phyloP scores from a whole-genome alignment of 2,113 vertebrate species.

The Tragelaphus buxtoni region DNA sequence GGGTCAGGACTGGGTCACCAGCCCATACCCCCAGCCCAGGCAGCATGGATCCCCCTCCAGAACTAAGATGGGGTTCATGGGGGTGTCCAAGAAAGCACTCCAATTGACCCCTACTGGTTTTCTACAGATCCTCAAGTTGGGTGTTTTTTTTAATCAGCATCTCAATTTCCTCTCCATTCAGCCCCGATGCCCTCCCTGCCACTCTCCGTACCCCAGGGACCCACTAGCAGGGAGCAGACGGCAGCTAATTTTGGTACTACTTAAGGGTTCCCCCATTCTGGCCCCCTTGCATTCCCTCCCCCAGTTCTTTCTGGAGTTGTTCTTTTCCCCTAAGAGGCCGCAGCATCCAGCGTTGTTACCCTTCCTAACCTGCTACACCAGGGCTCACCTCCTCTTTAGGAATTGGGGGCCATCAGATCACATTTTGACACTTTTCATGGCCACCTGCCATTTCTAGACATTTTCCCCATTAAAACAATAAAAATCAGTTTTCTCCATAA shows the following conservation, averaged over 20 bases:
- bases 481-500: constrained; percentile 33
- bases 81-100: not conserved
- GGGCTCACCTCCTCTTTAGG: not conserved
- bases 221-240: constrained; percentile 65
- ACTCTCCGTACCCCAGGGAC: constrained; percentile 21
- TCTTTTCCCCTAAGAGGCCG: not conserved
- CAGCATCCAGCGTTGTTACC: not conserved
- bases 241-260: constrained; percentile 71
- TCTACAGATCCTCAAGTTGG: constrained; percentile 50
- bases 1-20: constrained; percentile 15
- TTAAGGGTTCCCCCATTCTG: constrained; percentile 18
- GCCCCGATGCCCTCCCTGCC: not conserved
- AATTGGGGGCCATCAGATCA: not conserved
- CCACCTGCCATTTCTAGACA: not conserved
- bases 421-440: not conserved
- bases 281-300: not conserved
- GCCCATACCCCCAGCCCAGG: not conserved
- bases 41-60: not conserved
- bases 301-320: not conserved
- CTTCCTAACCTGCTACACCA: not conserved
- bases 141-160: constrained; percentile 52
- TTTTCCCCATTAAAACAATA: constrained; percentile 29
- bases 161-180: constrained; percentile 45
- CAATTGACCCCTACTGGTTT: constrained; percentile 16
- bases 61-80: not conserved